These are phyloP conservation scores for Peromyscus californicus DNA, from an alignment of 2,113 vertebrate species.

Conservation along the genomic window DNA sequence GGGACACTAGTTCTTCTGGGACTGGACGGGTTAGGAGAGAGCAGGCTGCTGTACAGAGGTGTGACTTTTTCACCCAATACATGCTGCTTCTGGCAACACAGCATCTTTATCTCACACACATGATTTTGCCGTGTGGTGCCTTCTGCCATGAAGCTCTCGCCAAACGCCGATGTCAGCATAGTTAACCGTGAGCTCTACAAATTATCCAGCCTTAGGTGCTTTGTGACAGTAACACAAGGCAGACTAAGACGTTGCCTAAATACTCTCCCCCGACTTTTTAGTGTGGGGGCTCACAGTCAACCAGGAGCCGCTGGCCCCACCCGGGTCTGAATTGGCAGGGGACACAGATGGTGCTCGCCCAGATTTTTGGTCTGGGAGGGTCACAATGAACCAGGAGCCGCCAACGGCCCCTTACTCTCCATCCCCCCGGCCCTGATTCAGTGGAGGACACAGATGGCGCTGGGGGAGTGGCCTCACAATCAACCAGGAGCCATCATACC, in stretches of 20 bases:
- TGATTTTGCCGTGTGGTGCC: background rate
- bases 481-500: background rate
- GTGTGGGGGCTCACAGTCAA: background rate
- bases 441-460: no score
- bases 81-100: background rate
- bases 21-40: background rate
- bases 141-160: background rate
- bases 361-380: no score
- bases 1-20: background rate
- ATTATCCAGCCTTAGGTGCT: background rate
- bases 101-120: background rate
- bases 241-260: background rate
- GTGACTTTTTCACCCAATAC: background rate
- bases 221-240: background rate
- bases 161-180: background rate
- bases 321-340: no score
- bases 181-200: background rate
- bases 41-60: background rate
- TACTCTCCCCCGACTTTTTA: background rate
- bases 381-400: background rate
- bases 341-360: no score
- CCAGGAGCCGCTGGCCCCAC: no score
- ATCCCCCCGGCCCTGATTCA: no score
- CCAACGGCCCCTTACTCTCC: no score
- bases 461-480: no score